A percentile compares a stretch with the other conserved stretches of the same genome.
Evolutionary conservation across 2,888 invertebrate species (phyloP).

Genomic region (Pilophorus perplexus): DNA sequence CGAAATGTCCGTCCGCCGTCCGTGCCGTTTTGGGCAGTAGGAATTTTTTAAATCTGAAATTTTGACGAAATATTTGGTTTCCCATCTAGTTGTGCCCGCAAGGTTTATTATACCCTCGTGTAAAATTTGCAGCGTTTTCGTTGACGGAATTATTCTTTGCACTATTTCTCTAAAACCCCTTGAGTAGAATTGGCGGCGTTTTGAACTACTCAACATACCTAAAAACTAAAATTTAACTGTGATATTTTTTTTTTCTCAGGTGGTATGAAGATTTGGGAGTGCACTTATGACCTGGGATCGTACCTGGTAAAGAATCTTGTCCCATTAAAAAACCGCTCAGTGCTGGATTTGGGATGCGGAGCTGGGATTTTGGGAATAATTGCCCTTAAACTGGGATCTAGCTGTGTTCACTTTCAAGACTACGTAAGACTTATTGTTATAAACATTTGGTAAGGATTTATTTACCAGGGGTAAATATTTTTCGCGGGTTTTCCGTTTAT

Average conservation of each 20-base stretch:
- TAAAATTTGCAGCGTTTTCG: too few species aligned
- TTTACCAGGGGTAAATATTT: not conserved
- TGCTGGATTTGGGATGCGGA: constrained; percentile 91
- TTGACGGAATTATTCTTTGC: too few species aligned
- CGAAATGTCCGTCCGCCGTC: too few species aligned
- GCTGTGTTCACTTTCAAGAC: constrained; percentile 81
- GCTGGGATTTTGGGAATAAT: constrained; percentile 84
- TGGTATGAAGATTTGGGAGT: constrained; percentile 95
- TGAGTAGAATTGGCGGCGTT: too few species aligned
- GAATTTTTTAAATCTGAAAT: too few species aligned
- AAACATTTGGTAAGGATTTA: not conserved
- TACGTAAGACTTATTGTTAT: constrained; percentile 63
- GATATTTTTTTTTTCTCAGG: constrained; percentile 60
- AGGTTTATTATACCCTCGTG: too few species aligned
- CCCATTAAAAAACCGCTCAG: constrained; percentile 57
- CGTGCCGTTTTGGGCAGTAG: too few species aligned
- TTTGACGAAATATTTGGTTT: too few species aligned
- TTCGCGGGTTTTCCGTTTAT: not conserved
- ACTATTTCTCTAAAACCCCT: too few species aligned
- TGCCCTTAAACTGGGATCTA: constrained; percentile 64
- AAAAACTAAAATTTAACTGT: too few species aligned
- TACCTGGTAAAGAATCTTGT: constrained; percentile 58
- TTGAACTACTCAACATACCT: too few species aligned
- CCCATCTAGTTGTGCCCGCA: too few species aligned
- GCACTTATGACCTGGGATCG: constrained; percentile 74